Evolutionary conservation across 2,797 vertebrate species (phyloP).

Genomic region (Chromobotia macracanthus): DNA sequence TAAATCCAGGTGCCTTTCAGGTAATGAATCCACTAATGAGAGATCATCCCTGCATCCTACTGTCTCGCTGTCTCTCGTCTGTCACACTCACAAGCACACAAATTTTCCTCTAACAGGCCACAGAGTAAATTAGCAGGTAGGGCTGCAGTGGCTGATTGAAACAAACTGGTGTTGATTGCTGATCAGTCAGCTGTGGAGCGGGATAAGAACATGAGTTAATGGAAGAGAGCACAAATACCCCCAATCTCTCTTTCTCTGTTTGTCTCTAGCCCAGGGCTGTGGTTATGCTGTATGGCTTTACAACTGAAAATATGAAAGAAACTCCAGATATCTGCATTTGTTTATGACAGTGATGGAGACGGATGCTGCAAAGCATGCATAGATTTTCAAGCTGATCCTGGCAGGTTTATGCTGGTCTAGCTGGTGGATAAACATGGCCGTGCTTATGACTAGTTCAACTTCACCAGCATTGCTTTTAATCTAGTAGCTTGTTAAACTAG

Average conservation of each 20-base stretch:
- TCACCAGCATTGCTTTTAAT: too few relatives aligned
- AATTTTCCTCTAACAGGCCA: slow-evolving; percentile 19
- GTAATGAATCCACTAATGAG: slow-evolving; percentile 41
- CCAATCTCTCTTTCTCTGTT: slow-evolving; percentile 34
- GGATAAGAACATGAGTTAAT: slow-evolving; percentile 89
- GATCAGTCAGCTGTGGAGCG: slow-evolving; percentile 92
- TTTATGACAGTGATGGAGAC: slow-evolving; percentile 27
- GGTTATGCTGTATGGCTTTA: slow-evolving; percentile 34
- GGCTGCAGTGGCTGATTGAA: slow-evolving; percentile 79
- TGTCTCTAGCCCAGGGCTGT: slow-evolving; percentile 17
- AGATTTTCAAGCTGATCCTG: slow-evolving; percentile 4
- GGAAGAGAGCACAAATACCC: slow-evolving; percentile 76
- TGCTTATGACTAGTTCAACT: neutral
- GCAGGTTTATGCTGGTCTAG: slow-evolving; percentile 21
- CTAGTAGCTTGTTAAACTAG: too few relatives aligned
- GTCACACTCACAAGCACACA: slow-evolving; percentile 35
- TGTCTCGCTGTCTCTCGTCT: slow-evolving; percentile 26
- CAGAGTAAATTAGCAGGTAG: slow-evolving; percentile 42
- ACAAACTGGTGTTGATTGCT: slow-evolving; percentile 91
- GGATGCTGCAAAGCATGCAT: slow-evolving; percentile 5
- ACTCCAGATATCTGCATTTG: slow-evolving; percentile 31
- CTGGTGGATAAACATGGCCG: neutral
- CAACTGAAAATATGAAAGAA: slow-evolving; percentile 24
- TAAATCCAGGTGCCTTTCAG: slow-evolving; percentile 33
- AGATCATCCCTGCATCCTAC: slow-evolving; percentile 30